Evolutionary conservation across 2,797 vertebrate genomes (phyloP).

Genomic region (Cephalopachus bancanus): DNA sequence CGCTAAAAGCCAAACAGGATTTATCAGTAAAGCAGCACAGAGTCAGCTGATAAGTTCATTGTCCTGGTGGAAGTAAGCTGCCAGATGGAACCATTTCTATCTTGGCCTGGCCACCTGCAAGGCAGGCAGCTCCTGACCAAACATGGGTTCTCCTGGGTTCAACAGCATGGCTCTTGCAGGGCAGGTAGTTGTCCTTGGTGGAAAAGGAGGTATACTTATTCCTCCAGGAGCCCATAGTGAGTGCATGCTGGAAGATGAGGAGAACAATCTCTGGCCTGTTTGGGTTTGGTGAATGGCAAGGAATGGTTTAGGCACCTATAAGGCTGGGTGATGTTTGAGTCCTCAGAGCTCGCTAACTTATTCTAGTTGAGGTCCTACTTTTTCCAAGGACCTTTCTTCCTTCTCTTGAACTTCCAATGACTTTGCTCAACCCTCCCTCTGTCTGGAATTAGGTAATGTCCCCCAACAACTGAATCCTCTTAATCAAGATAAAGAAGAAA

Average conservation of each 20-base stretch:
- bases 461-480: background rate
- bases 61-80: background rate
- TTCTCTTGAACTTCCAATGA: background rate
- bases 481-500: background rate
- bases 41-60: background rate
- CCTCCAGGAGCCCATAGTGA: background rate
- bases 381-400: background rate
- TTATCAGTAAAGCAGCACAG: background rate
- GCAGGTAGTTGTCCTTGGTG: background rate
- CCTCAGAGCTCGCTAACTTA: background rate
- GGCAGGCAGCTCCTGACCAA: background rate
- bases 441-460: background rate
- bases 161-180: background rate
- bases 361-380: background rate
- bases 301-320: background rate
- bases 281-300: background rate
- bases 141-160: background rate
- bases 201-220: background rate
- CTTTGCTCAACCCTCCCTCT: background rate
- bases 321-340: background rate
- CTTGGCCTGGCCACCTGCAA: background rate
- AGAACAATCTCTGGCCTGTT: background rate
- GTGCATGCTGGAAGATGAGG: accelerated
- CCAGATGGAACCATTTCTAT: background rate
- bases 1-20: background rate